Conservation (phyloP, 1,140 invertebrate genomes). For the Adoxophyes honmai region DNA sequence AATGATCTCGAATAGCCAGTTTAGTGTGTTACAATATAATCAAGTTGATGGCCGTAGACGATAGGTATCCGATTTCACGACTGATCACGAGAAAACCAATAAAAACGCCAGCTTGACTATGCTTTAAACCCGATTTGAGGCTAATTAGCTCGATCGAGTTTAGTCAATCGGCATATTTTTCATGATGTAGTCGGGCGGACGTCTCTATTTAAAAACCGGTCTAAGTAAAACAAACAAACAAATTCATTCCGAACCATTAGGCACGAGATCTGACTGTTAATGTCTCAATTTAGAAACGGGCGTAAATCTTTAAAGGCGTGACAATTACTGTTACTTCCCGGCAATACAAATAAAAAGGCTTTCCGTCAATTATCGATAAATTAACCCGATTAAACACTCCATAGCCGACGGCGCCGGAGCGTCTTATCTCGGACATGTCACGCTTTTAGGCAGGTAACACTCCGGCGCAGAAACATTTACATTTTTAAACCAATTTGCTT, state of each 20-base stretch:
- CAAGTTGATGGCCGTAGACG: constrained; percentile 4
- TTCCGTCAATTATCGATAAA: constrained; percentile 77
- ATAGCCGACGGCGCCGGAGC: constrained; percentile 67
- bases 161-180: not conserved
- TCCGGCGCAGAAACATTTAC: constrained; percentile 51
- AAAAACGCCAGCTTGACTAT: constrained; percentile 7
- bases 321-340: constrained; percentile 77
- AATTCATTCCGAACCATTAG: constrained; percentile 76
- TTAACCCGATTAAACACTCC: constrained; percentile 75
- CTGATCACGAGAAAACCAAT: constrained; percentile 14
- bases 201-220: constrained; percentile 61
- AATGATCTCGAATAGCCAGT: constrained; percentile 15
- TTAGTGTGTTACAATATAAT: constrained; percentile 13
- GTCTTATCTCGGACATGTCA: constrained; percentile 71
- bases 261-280: constrained; percentile 75
- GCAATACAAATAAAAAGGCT: constrained; percentile 76
- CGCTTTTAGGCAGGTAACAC: constrained; percentile 73
- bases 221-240: constrained; percentile 68
- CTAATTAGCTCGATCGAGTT: constrained; percentile 12
- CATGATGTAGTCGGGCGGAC: constrained; percentile 30
- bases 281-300: constrained; percentile 77
- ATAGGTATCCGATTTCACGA: constrained; percentile 13
- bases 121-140: constrained; percentile 12
- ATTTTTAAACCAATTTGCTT: constrained; percentile 67
- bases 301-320: constrained; percentile 77